Base-by-base conservation (phyloP, 1,140 invertebrate genomes). In the Drosophila kanapiae region DNA sequence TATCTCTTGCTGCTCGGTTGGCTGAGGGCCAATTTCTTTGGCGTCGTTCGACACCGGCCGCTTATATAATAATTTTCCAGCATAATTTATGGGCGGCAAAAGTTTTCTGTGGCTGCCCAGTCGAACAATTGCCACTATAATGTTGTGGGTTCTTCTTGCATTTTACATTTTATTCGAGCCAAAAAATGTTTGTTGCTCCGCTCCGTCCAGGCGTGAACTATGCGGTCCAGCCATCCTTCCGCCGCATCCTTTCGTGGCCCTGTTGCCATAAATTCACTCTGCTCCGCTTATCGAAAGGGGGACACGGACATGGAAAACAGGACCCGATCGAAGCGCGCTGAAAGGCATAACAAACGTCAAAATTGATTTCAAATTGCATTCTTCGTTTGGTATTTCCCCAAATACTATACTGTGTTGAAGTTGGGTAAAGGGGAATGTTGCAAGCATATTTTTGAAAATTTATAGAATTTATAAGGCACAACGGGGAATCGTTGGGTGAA, bases 281-380 rank as follows among this genome's bases (percentile, higher is more conserved):
- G 40, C 47, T 35, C 53, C 43, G 61, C 80, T 88, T 88, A 88
- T 88, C 84, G 80, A 74, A 64, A 38, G 57, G 35, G 43, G 61
- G 47, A 78, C 83, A 77, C 70, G 61, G 47, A 86, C 83, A 87
- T 78, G 61, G 49, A 57, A 75, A 83, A 70, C 71, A 74, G 80
- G 60, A 68, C 63, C 63, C 40, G 23, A 18, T 53, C 69, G 59
- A 35, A 38, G 10, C 47, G 45, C 10, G 35, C 37, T 40, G 74
- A 64, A 59, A 59, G 68, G 67, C 72, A 60, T 43, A 53, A 54
- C 68, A 74, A 67, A 72, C 80, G 68, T 87, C 80, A 87, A 84
- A 70, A 87, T 88, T 87, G 84, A 87, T 87, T 84, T 87, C 83
- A 88, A 87, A 87, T 87, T 88, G 84, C 84, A 80, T 54, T 80